Evolutionary conservation across 1,140 invertebrate genomes (phyloP).

Genomic region (Nixonia krombeini): DNA sequence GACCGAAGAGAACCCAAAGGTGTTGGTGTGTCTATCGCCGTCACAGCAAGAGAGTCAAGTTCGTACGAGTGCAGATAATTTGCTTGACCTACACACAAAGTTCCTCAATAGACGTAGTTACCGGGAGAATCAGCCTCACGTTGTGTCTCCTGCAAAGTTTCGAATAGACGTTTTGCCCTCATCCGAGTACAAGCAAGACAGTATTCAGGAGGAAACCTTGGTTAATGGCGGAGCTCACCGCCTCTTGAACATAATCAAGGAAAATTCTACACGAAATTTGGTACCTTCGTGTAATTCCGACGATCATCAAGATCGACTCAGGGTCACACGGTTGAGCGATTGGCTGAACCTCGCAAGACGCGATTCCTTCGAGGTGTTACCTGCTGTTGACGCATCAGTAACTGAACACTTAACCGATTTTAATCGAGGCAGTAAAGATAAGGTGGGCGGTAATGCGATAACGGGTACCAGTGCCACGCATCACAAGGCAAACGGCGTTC

Average conservation of each 20-base stretch:
- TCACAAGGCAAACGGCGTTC: background rate
- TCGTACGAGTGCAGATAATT: conserved; percentile 71
- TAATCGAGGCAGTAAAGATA: background rate
- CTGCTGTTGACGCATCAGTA: no score
- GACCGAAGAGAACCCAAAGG: conserved; percentile 73
- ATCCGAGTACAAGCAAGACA: conserved; percentile 3
- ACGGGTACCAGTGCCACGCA: background rate
- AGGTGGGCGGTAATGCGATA: background rate
- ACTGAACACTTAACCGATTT: background rate
- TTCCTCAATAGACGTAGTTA: conserved; percentile 76
- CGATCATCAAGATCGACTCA: conserved; percentile 59
- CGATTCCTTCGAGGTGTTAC: conserved; percentile 31
- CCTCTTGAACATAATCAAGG: conserved; percentile 73
- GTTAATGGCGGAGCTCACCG: conserved; percentile 53
- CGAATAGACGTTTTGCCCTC: conserved; percentile 35
- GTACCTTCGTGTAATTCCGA: background rate
- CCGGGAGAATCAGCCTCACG: conserved; percentile 57
- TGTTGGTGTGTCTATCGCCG: conserved; percentile 80
- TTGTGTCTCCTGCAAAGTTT: conserved; percentile 56
- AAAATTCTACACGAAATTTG: conserved; percentile 53
- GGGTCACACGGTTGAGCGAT: conserved; percentile 68
- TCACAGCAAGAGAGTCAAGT: conserved; percentile 75
- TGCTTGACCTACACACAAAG: conserved; percentile 79
- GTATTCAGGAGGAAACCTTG: conserved; percentile 4
- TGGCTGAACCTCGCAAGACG: conserved; percentile 71